These are phyloP conservation scores for Cliona cf. orientalis DNA, from an alignment of 37 sponge, comb jelly and placozoan genomes.

Conservation along the genomic window DNA sequence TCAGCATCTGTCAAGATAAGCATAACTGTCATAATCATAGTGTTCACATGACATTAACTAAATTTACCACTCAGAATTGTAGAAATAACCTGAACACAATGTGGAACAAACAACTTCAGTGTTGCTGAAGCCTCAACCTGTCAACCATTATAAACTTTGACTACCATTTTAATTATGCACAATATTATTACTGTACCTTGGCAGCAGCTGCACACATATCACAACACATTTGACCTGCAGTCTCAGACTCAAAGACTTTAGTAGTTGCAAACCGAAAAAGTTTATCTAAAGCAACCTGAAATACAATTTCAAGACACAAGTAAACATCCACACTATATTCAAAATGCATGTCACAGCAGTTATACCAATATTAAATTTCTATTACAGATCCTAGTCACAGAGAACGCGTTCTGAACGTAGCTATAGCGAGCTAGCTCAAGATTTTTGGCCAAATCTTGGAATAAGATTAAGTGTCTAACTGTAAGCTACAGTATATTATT, in stretches of 20 bases:
- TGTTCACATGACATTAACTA: neutral
- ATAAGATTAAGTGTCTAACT: too few relatives aligned
- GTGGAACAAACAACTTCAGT: constrained; percentile 72
- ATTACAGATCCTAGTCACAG: too few relatives aligned
- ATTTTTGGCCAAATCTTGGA: too few relatives aligned
- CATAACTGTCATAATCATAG: neutral
- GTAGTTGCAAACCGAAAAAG: constrained; percentile 67
- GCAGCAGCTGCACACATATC: constrained; percentile 73
- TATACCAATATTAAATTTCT: too few relatives aligned
- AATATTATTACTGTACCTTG: constrained; percentile 67
- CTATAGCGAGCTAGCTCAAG: too few relatives aligned
- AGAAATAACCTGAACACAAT: constrained; percentile 47
- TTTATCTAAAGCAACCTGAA: constrained; percentile 76
- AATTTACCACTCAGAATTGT: constrained; percentile 49
- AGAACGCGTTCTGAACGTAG: too few relatives aligned
- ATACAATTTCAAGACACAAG: too few relatives aligned
- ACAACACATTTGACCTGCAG: constrained; percentile 65
- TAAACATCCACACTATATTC: too few relatives aligned
- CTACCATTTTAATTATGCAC: too few relatives aligned
- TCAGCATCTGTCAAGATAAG: constrained; percentile 54
- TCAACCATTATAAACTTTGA: neutral
- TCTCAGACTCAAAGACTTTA: constrained; percentile 75
- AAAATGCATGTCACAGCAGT: too few relatives aligned
- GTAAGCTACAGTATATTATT: too few relatives aligned
- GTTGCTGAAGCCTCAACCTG: constrained; percentile 9